Base-by-base conservation (phyloP, 30 jellyfish, hydroid and myxozoan species). In the Phacellophora camtschatica region DNA sequence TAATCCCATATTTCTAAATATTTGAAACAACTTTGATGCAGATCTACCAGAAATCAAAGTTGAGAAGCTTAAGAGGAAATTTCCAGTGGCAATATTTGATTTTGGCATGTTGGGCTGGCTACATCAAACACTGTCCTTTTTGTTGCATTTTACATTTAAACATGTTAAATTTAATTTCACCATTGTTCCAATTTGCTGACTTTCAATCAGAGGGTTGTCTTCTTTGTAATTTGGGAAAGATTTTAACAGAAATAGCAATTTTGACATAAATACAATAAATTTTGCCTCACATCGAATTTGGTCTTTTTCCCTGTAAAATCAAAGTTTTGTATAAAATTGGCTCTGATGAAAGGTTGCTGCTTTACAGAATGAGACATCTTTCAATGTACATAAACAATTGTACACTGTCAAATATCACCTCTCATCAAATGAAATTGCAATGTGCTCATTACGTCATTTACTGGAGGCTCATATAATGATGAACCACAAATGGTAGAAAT, bases 41-140 rank as follows among this genome's bases (percentile, higher is more conserved):
- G 84, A 33, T 53, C 74, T 74, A 13, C 90, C 73, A 19, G 73
- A 53, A 24, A 63, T 22, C 4, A 62, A 23, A 13, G 45, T 62
- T 15, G 75, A 66, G 31, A 58, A 79, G 11, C 71, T 29, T 0
- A 79, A 56, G 62, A 79, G 35, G 23, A 62, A 50, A 41, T 79
- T 79, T 15, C 90, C 84, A 63, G 90, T 84, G 5, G 83, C 84
- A 34, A 53, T 46, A 13, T 36, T 48, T 22, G 73, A 27, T 24
- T 66, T 74, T 28, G 51, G 58, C 63, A 79, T 36, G 19, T 25
- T 28, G 1, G 90, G 90, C 33, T 79, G 90, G 57, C 74, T 79
- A 25, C 65, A 5, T 84, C 90, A 79, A 18, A 65, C 49, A 39
- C 12, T 41, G 20, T 61, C 66, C 42, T 62, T 15, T 29, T 79